Evolutionary conservation across 2,888 invertebrate genomes (phyloP), one percentile per base, ranked within the genome.

Genomic region (Ligdia adustata): DNA sequence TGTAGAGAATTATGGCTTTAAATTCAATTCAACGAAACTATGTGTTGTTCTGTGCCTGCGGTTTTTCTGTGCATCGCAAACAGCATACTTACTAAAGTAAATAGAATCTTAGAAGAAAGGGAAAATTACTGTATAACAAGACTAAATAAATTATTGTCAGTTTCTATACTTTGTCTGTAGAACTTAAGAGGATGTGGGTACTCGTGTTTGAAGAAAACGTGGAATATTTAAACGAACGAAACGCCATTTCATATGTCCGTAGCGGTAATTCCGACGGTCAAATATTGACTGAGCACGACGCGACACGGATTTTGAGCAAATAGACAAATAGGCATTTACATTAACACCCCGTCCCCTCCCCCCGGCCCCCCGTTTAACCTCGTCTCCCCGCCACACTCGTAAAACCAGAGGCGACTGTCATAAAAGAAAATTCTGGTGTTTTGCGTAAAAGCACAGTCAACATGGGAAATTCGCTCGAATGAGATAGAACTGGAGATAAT

Each of bases 231-330:
- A 48, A 56, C 44, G 40, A 44, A 64, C 61, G 72, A 75, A 75
- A 72, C 77, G 74, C 72, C 71, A 75, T 82, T 77, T 76, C 79
- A 79, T 82, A 83, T 84, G 82, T 78, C 66, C 79, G 75, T 83
- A 88, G 86, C 88, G 87, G 88, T 88, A 86, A 84, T 87, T 80
- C 76, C 73, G 79, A 67, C 76, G 70, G 71, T 75, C 79, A 83
- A 90, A 88, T 88, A 88, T 89, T 90, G 83, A 85, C 86, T 56
- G 72, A 80, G 82, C 78, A 78, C 81, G 82, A 86, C 82, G 77
- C 83, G 88, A 89, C 88, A 88, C 85, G 81, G 86, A 88, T 86
- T 87, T 87, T 79, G 70, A 73, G 76, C 75, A 86, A 87, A 89
- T 81, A 86, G 73, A 76, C 81, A 83, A 85, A 87, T 83, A 86